Percentiles rank a stretch among this genome's conserved stretches.
These are phyloP conservation scores for Pseudochirops cupreus DNA, from an alignment of 2,797 vertebrate genomes.

Conservation along the genomic window DNA sequence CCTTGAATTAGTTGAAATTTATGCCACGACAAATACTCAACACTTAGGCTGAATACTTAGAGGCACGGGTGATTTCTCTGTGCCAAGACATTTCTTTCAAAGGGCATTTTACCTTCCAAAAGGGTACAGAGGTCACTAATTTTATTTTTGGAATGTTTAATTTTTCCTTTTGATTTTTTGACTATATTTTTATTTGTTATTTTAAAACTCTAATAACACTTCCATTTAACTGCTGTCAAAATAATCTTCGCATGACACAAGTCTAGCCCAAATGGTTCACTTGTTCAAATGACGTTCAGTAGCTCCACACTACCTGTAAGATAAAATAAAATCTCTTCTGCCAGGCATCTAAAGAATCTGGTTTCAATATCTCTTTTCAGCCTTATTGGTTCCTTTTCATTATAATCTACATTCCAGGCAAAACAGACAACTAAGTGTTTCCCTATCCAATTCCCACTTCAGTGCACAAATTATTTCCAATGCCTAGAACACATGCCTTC, in stretches of 20 bases:
- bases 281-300: not conserved
- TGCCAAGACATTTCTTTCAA: not conserved
- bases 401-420: not conserved
- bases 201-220: not conserved
- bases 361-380: not conserved
- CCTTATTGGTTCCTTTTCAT: not conserved
- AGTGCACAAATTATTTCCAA: not conserved
- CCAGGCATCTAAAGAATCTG: not conserved
- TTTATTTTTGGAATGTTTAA: not conserved
- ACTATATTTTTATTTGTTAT: not conserved
- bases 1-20: not conserved
- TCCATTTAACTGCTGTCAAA: not conserved
- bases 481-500: not conserved
- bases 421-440: not conserved
- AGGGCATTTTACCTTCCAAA: not conserved
- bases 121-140: not conserved
- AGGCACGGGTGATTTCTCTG: not conserved
- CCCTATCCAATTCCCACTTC: not conserved
- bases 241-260: not conserved
- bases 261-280: not conserved
- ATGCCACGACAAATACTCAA: no score
- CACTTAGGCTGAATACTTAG: not conserved
- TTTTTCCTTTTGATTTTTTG: not conserved
- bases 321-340: not conserved
- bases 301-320: not conserved